phyloP scores from a whole-genome alignment of 2,113 vertebrate species.

The zebrafish (Danio rerio) region DNA sequence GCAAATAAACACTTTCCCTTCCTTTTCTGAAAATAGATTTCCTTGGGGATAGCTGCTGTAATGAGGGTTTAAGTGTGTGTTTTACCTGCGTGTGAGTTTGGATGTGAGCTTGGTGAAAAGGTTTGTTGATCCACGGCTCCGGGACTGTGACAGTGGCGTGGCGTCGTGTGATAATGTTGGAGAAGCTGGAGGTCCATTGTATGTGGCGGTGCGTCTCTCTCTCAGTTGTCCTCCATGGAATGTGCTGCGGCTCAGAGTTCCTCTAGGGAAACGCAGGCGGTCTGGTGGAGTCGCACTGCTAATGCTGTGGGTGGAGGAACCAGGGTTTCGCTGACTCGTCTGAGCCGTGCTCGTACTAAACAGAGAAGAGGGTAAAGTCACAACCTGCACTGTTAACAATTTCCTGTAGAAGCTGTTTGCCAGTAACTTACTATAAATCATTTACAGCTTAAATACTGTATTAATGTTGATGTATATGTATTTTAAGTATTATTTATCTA shows the following conservation, averaged over 20 bases:
- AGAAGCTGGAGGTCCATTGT: constrained; percentile 82
- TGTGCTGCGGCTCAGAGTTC: constrained; percentile 88
- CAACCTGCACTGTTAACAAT: not conserved
- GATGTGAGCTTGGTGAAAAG: constrained; percentile 94
- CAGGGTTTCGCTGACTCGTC: constrained; percentile 44
- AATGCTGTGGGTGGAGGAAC: constrained; percentile 85
- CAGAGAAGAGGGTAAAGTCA: not conserved
- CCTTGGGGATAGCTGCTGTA: no score
- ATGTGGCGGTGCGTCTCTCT: constrained; percentile 82
- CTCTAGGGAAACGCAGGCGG: constrained; percentile 83
- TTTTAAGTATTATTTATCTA: no score
- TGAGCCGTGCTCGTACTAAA: constrained; percentile 41
- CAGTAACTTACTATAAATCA: no score
- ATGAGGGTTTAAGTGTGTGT: not conserved
- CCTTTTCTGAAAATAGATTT: no score
- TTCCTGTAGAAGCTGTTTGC: no score
- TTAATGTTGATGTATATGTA: not conserved
- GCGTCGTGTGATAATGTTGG: constrained; percentile 86
- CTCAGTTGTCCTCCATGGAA: constrained; percentile 93
- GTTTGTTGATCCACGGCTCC: constrained; percentile 86
- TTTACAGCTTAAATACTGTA: no score
- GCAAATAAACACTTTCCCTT: no score
- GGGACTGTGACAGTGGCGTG: constrained; percentile 79
- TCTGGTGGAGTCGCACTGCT: constrained; percentile 79
- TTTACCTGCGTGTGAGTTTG: constrained; percentile 90